A percentile compares a stretch with the other conserved stretches of the same genome.
These are phyloP conservation scores for Kryptopterus vitreolus DNA, from an alignment of 2,797 vertebrate species.

Conservation along the genomic window DNA sequence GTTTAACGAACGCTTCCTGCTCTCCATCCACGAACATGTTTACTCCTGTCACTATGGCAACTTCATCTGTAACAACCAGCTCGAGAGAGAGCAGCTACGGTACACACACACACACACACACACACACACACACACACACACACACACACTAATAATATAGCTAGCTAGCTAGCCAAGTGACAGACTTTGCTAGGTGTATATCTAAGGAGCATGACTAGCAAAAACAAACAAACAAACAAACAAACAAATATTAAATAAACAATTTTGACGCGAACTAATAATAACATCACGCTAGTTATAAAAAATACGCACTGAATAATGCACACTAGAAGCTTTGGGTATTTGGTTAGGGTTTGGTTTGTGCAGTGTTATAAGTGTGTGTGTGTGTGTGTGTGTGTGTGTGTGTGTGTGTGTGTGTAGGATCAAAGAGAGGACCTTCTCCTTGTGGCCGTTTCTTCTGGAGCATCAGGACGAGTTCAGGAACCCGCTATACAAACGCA, in stretches of 20 bases:
- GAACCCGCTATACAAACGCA: conserved; percentile 77
- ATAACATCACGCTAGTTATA: too few species aligned
- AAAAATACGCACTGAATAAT: neutral
- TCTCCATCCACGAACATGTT: conserved; percentile 79
- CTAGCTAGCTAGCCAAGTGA: too few species aligned
- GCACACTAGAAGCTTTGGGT: neutral
- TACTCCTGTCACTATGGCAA: conserved; percentile 83
- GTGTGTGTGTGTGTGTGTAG: conserved; percentile 56
- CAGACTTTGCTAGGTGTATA: neutral
- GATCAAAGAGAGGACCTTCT: conserved; percentile 79
- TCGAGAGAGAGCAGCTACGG: conserved; percentile 75
- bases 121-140: neutral
- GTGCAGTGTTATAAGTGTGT: too few species aligned
- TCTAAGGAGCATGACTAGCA: neutral
- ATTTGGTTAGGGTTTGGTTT: neutral
- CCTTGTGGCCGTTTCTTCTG: conserved; percentile 78
- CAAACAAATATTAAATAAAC: too few species aligned
- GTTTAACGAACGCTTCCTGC: conserved; percentile 76
- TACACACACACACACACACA: conserved; percentile 55
- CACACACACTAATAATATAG: neutral
- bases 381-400: neutral
- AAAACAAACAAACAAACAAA: too few species aligned
- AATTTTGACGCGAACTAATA: too few species aligned
- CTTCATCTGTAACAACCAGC: conserved; percentile 81
- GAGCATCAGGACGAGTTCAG: conserved; percentile 73